Evolutionary conservation across 2,888 invertebrate species (phyloP), one percentile per base, ranked within the genome.

Genomic region (Drosophila limbata): DNA sequence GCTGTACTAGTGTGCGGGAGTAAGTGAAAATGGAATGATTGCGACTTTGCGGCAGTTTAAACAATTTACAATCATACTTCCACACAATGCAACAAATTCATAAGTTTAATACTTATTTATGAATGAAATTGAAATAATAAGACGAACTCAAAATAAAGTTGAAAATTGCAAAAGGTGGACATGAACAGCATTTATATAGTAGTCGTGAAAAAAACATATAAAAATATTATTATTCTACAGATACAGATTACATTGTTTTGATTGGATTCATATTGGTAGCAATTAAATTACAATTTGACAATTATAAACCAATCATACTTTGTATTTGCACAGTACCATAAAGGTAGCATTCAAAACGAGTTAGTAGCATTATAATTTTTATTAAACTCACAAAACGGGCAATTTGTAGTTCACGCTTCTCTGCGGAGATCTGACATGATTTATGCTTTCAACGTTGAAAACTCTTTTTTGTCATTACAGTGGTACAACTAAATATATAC

Each of bases 251-350:
- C 25, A 19, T 62, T 21, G n/a, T 44, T 44, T 50, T 50, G 2
- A 70, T 57, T 39, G 25, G n/a, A 40, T 55, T 53, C 33, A 56
- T 15, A n/a, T n/a, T 39, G 17, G 25, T 8, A 4, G 17, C 57
- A 73, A 73, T 73, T 44, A 73, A 73, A 59, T 45, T 40, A 42
- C 66, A 70, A 51, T 59, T 39, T 55, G 13, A 33, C 62, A 67
- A 75, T 68, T 60, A 60, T 52, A 64, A 64, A 35, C 42, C 57
- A 57, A 64, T 64, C 63, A 63, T 35, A 50, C 56, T 55, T 47
- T 21, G 15, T 15, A 33, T n/a, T 45, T 45, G 17, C 37, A 47
- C 47, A 51, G 51, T 45, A 47, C 48, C 62, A 69, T 53, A 45
- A 28, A 60, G 51, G 66, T 72, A 51, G 19, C 19, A 42, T 64